Evolutionary conservation across 2,888 invertebrate genomes (phyloP).

Genomic region (Himalopsyche tibetana): DNA sequence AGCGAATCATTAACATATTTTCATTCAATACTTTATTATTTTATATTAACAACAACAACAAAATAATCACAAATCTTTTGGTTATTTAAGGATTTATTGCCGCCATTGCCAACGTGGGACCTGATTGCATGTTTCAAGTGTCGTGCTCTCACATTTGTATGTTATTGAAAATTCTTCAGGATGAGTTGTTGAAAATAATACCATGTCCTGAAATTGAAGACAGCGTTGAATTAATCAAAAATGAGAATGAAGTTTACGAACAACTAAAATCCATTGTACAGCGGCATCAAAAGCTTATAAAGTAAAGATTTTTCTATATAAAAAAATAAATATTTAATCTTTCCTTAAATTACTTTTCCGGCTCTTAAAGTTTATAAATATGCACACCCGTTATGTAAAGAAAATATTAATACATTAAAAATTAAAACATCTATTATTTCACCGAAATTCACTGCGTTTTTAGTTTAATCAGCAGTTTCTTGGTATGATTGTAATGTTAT

Average conservation of each 20-base stretch:
- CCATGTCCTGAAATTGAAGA: constrained; percentile 40
- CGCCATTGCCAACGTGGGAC: constrained; percentile 47
- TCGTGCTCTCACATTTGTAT: constrained; percentile 55
- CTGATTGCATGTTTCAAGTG: constrained; percentile 54
- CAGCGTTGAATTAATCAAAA: background rate
- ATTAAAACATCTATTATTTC: too few species aligned
- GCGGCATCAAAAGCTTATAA: constrained; percentile 32
- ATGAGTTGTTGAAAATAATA: constrained; percentile 46
- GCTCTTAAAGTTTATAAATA: too few species aligned
- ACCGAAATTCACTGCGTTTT: too few species aligned
- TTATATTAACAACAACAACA: too few species aligned
- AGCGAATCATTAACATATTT: too few species aligned
- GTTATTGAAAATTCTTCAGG: constrained; percentile 50
- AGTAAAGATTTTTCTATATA: background rate
- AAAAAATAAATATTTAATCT: too few species aligned
- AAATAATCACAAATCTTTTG: background rate
- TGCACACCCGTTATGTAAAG: too few species aligned
- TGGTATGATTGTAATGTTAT: too few species aligned
- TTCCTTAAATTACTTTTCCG: too few species aligned
- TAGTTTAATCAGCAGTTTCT: too few species aligned
- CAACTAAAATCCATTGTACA: background rate
- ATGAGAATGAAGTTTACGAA: background rate
- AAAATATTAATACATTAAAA: too few species aligned
- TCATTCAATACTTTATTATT: too few species aligned
- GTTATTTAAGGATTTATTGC: constrained; percentile 49